A percentile compares a stretch with the other conserved stretches of the same genome.
Evolutionary conservation across 2,888 invertebrate genomes (phyloP).

Genomic region (Aspidiotus destructor): DNA sequence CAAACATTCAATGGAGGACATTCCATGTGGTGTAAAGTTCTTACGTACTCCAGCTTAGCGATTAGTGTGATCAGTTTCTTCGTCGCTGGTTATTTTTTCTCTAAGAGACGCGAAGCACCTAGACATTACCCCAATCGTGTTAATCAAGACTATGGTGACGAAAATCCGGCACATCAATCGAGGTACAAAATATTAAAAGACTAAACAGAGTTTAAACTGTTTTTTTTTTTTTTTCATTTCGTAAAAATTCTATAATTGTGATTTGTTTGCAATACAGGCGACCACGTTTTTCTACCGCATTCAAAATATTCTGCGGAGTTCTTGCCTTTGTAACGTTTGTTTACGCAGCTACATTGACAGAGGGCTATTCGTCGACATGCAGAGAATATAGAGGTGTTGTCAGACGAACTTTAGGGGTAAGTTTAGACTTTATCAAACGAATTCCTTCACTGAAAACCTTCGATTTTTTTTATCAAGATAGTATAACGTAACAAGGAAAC

Average conservation of each 20-base stretch:
- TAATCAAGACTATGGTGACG: not conserved
- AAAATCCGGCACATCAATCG: too few species aligned
- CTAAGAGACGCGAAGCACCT: slow-evolving; percentile 9
- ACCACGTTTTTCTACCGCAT: not conserved
- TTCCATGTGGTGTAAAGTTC: slow-evolving; percentile 10
- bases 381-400: slow-evolving; percentile 21
- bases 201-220: too few species aligned
- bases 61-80: slow-evolving; percentile 16
- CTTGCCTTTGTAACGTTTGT: slow-evolving; percentile 9
- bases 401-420: slow-evolving; percentile 16
- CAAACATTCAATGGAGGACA: slow-evolving; percentile 16
- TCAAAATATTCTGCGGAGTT: slow-evolving; percentile 14
- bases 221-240: too few species aligned
- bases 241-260: too few species aligned
- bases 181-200: too few species aligned
- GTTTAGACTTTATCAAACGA: not conserved
- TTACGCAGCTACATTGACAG: slow-evolving; percentile 19
- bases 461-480: too few species aligned
- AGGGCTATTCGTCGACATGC: slow-evolving; percentile 25
- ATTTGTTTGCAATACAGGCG: too few species aligned
- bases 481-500: too few species aligned
- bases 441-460: too few species aligned
- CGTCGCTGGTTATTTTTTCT: slow-evolving; percentile 11
- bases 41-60: slow-evolving; percentile 12
- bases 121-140: not conserved